phyloP scores from a whole-genome alignment of 2,113 vertebrate species.

The Noctilio leporinus region DNA sequence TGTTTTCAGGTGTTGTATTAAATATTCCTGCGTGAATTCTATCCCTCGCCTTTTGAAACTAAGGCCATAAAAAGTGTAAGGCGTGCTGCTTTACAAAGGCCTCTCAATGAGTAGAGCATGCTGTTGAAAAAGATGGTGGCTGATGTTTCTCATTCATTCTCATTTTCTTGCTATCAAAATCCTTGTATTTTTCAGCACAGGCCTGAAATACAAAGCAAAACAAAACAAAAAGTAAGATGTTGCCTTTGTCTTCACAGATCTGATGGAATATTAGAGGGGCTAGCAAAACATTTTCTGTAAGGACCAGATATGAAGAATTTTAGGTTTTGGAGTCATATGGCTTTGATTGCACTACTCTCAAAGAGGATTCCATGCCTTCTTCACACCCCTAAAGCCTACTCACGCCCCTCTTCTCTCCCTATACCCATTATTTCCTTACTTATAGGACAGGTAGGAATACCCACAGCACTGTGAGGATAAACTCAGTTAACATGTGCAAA shows the following conservation, averaged over 20 bases:
- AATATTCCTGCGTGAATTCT: slow-evolving; percentile 12
- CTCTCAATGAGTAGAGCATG: not conserved
- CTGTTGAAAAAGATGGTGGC: not conserved
- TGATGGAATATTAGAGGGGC: no score
- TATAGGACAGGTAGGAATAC: no score
- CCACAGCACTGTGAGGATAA: not conserved
- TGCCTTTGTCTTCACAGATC: not conserved
- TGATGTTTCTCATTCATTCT: not conserved
- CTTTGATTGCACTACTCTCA: not conserved
- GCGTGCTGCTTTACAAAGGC: not conserved
- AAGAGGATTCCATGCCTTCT: not conserved
- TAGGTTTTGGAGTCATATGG: not conserved
- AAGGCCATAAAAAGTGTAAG: slow-evolving; percentile 42
- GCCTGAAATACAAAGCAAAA: not conserved
- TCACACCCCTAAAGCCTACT: no score
- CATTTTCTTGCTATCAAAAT: not conserved
- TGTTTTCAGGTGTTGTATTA: slow-evolving; percentile 23
- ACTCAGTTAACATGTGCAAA: accelerated
- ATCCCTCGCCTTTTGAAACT: slow-evolving; percentile 54
- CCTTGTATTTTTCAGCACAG: not conserved
- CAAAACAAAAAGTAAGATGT: not conserved
- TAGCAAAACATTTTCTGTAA: not conserved
- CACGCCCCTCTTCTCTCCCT: no score
- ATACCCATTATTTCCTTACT: not conserved
- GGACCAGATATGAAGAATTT: not conserved